phyloP scores from a whole-genome alignment of 2,113 vertebrate genomes.

The Ondatra zibethicus region DNA sequence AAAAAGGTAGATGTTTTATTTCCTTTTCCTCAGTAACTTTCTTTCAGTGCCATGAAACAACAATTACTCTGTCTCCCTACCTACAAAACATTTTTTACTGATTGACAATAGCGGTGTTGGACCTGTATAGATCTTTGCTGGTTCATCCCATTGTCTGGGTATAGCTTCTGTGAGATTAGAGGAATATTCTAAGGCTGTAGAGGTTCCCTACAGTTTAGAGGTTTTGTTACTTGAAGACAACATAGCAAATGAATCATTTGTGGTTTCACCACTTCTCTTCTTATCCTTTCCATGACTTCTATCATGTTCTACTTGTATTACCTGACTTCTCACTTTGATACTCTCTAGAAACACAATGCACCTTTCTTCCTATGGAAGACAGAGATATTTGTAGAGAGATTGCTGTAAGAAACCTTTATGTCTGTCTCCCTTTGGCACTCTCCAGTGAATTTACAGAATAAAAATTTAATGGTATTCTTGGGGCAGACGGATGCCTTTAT shows the following conservation, averaged over 20 bases:
- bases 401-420: not conserved
- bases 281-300: not conserved
- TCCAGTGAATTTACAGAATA: not conserved
- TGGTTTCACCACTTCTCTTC: not conserved
- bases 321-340: not conserved
- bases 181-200: not conserved
- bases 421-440: not conserved
- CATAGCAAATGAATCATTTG: not conserved
- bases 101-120: accelerated
- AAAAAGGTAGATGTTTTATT: not conserved
- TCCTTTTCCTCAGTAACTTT: too few species aligned
- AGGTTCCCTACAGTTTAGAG: not conserved
- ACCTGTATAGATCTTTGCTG: not conserved
- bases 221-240: not conserved
- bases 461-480: not conserved
- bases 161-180: not conserved
- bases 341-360: accelerated
- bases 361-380: not conserved
- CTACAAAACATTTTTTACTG: not conserved
- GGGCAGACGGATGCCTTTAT: not conserved
- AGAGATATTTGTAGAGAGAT: not conserved
- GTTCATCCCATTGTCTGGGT: not conserved
- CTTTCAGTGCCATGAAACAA: not conserved
- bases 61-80: not conserved
- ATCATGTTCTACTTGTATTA: not conserved